Evolutionary conservation across 2,797 vertebrate genomes (phyloP).

Genomic region (Liasis olivaceus): DNA sequence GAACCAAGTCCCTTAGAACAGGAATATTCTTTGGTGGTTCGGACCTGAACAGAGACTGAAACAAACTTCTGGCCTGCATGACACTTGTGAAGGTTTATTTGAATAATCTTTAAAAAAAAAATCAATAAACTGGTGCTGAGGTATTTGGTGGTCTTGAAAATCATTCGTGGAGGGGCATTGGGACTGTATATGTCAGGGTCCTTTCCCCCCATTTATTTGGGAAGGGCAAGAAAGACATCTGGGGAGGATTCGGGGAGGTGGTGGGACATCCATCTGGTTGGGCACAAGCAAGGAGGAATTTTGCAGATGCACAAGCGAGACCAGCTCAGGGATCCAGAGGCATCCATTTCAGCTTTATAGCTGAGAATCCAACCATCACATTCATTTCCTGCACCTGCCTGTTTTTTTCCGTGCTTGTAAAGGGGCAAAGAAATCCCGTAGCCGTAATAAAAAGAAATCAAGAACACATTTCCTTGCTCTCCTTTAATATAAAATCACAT

Average conservation of each 20-base stretch:
- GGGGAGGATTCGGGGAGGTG: too few species aligned
- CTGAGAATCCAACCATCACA: neutral
- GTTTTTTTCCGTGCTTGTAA: too few species aligned
- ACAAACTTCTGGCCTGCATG: slow-evolving; percentile 67
- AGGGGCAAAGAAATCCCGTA: neutral
- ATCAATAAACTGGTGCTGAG: slow-evolving; percentile 46
- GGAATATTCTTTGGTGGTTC: slow-evolving; percentile 40
- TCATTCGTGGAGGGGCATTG: neutral
- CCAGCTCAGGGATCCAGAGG: too few species aligned
- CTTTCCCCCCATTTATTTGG: too few species aligned
- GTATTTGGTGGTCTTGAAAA: slow-evolving; percentile 36
- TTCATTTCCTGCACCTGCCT: too few species aligned
- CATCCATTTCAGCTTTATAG: too few species aligned
- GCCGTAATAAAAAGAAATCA: neutral
- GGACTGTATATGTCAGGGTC: neutral
- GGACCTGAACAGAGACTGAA: slow-evolving; percentile 33
- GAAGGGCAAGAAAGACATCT: too few species aligned
- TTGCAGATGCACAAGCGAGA: too few species aligned
- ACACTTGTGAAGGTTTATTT: slow-evolving; percentile 59
- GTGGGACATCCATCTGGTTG: too few species aligned
- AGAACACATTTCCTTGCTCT: neutral
- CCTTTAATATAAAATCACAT: neutral
- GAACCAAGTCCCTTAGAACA: slow-evolving; percentile 61
- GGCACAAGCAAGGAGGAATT: too few species aligned
- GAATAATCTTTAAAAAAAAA: slow-evolving; percentile 65